Percentiles rank a stretch among this genome's conserved stretches.
Evolutionary conservation across 2,113 vertebrate genomes (phyloP).

Genomic region (Rhinoderma darwinii): DNA sequence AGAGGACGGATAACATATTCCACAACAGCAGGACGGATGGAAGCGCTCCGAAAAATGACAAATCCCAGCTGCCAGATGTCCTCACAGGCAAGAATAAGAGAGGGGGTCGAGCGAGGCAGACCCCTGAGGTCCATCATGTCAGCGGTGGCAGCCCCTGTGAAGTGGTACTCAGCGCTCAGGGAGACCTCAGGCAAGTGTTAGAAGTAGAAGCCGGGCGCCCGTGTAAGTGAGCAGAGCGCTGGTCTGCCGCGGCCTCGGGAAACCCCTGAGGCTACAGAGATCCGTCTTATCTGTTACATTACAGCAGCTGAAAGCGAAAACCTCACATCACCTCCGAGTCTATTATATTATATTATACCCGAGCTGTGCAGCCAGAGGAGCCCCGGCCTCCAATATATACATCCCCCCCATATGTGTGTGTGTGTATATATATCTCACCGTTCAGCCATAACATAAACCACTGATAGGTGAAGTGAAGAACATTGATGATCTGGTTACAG

Average conservation of each 20-base stretch:
- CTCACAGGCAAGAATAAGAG: slow-evolving; percentile 2
- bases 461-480: no score
- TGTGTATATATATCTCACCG: no score
- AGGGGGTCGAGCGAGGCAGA: neutral
- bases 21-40: neutral
- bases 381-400: no score
- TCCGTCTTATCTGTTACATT: slow-evolving; percentile 76
- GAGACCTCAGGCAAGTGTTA: slow-evolving; percentile 73
- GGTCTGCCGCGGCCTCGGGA: slow-evolving; percentile 77
- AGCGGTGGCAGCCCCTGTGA: slow-evolving; percentile 64
- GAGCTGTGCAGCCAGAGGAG: slow-evolving; percentile 54
- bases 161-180: slow-evolving; percentile 73
- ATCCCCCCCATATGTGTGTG: no score
- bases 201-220: slow-evolving; percentile 71
- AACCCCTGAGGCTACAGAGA: slow-evolving; percentile 75
- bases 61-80: slow-evolving; percentile 53
- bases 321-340: slow-evolving; percentile 71
- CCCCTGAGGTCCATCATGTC: slow-evolving; percentile 49
- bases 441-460: no score
- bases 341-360: no score
- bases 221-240: slow-evolving; percentile 71
- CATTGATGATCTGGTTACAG: no score
- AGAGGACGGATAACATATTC: slow-evolving; percentile 38
- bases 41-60: slow-evolving; percentile 20
- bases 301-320: slow-evolving; percentile 73